phyloP scores from a whole-genome alignment of 2,113 vertebrate genomes.

The Pteruthius melanotis region DNA sequence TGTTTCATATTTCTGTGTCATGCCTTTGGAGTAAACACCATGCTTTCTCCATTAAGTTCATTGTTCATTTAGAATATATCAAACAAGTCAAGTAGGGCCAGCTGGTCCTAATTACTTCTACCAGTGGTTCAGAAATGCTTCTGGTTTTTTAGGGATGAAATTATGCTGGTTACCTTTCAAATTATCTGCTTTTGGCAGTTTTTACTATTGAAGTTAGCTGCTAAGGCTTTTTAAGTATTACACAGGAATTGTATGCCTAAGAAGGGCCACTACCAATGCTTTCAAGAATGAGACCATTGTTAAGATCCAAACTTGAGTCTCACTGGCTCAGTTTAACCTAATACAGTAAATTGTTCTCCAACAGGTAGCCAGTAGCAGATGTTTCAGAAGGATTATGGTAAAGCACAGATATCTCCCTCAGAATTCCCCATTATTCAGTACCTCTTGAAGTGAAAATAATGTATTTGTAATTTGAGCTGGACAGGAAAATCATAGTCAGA shows the following conservation, averaged over 20 bases:
- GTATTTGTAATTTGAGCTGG: neutral
- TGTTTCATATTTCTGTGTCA: neutral
- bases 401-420: neutral
- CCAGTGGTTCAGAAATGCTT: neutral
- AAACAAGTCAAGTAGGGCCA: neutral
- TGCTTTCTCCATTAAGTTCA: neutral
- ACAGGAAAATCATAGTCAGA: neutral
- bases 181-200: neutral
- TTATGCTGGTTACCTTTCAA: neutral
- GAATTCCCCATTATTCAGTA: neutral
- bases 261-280: neutral
- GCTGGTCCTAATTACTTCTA: neutral
- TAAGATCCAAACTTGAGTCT: neutral
- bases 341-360: neutral
- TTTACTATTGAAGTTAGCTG: neutral
- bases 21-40: neutral
- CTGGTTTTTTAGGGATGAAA: neutral
- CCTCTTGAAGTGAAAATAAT: neutral
- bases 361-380: rapidly evolving
- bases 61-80: neutral
- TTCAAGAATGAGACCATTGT: neutral
- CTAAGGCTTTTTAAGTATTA: neutral
- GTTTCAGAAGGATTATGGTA: neutral
- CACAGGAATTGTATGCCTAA: neutral
- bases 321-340: neutral